These are phyloP conservation scores for Parazoanthus atlanticus DNA, from an alignment of 92 coral and sea anemone genomes.

Conservation along the genomic window DNA sequence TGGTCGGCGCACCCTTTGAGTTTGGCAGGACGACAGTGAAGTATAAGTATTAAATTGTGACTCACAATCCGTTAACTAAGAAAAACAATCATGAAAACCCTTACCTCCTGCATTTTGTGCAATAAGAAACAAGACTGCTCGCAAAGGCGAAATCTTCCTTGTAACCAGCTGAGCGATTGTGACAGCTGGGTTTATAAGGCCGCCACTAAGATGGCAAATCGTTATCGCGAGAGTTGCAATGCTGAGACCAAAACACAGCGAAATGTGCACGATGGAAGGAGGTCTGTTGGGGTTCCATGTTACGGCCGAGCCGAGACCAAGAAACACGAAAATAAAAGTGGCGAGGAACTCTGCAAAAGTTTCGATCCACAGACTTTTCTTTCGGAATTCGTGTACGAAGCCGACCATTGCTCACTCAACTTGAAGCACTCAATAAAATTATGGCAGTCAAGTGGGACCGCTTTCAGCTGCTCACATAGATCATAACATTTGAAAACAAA, in stretches of 20 bases:
- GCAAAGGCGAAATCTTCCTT: conserved; percentile 67
- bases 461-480: not conserved
- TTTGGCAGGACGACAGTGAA: not conserved
- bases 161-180: conserved; percentile 79
- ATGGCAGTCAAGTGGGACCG: not conserved
- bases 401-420: not conserved
- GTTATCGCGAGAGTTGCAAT: conserved; percentile 85
- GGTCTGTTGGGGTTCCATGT: conserved; percentile 72
- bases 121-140: conserved; percentile 77
- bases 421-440: not conserved
- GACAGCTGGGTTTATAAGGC: conserved; percentile 95
- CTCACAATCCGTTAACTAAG: not conserved
- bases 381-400: conserved; percentile 26
- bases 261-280: conserved; percentile 80
- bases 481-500: not conserved
- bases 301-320: conserved; percentile 88
- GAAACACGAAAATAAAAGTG: conserved; percentile 86
- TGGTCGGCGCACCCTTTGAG: not conserved
- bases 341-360: conserved; percentile 79
- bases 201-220: conserved; percentile 88
- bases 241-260: conserved; percentile 86
- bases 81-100: not conserved
- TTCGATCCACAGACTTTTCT: conserved; percentile 73
- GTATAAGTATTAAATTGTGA: not conserved
- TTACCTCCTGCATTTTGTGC: conserved; percentile 90